Percentiles rank a stretch among this genome's conserved stretches.
phyloP scores from a whole-genome alignment of 2,797 vertebrate genomes.

The Oreochromis grahami region DNA sequence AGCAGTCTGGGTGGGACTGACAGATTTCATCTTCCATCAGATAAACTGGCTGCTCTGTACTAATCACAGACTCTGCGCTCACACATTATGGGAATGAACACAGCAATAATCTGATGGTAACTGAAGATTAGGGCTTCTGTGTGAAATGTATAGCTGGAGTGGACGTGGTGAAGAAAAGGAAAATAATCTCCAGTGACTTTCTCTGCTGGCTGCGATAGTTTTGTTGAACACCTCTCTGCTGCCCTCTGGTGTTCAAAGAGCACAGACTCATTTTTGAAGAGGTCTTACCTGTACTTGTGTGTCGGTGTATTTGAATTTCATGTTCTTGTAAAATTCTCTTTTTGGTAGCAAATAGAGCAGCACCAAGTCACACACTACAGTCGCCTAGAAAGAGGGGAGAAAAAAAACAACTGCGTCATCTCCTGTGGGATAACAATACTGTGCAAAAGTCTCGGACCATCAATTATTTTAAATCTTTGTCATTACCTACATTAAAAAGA shows the following conservation, averaged over 20 bases:
- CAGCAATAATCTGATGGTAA: background rate
- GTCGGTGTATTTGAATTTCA: constrained; percentile 91
- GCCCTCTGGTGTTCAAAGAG: constrained; percentile 49
- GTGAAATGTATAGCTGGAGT: background rate
- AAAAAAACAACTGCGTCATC: background rate
- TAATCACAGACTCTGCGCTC: background rate
- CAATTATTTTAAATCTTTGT: background rate
- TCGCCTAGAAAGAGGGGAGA: constrained; percentile 78
- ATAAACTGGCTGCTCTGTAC: background rate
- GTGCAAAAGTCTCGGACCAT: background rate
- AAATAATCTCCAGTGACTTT: background rate
- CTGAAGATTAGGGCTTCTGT: background rate
- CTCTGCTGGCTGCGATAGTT: background rate
- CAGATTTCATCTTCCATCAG: background rate
- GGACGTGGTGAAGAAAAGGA: background rate
- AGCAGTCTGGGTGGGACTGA: background rate
- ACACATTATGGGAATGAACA: background rate
- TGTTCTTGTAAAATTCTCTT: constrained; percentile 91
- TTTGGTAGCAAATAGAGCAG: constrained; percentile 89
- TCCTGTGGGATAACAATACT: background rate
- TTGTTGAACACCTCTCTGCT: constrained; percentile 33
- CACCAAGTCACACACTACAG: constrained; percentile 92
- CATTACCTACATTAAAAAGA: background rate
- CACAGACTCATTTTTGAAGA: background rate
- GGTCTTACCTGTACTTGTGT: constrained; percentile 56